Evolutionary conservation across 2,113 vertebrate species (phyloP).

Genomic region (Circaetus cinerascens): DNA sequence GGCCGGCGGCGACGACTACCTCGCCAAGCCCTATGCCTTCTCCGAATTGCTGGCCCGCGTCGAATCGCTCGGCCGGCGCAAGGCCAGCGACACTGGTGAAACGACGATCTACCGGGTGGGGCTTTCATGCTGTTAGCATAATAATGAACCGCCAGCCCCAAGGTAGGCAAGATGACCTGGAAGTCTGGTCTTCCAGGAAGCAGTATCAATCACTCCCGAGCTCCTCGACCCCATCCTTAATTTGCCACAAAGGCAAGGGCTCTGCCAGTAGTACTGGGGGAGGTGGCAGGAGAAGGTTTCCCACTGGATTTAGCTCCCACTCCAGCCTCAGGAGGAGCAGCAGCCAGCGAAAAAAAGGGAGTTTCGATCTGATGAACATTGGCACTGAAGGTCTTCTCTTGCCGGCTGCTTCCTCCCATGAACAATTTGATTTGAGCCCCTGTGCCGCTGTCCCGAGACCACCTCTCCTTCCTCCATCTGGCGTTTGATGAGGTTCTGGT

Average conservation of each 20-base stretch:
- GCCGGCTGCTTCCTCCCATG: background rate
- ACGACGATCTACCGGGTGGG: too few relatives aligned
- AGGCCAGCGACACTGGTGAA: too few relatives aligned
- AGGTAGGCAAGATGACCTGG: background rate
- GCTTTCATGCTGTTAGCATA: background rate
- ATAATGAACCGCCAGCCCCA: background rate
- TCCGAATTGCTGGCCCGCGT: too few relatives aligned
- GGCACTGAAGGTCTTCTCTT: background rate
- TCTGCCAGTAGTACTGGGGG: background rate
- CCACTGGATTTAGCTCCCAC: background rate
- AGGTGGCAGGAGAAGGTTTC: background rate
- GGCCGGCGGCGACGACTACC: too few relatives aligned
- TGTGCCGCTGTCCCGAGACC: background rate
- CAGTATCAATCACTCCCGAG: background rate
- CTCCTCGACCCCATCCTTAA: background rate
- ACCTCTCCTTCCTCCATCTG: background rate
- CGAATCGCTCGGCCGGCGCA: too few relatives aligned
- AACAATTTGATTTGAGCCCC: background rate
- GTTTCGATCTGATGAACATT: rapidly evolving
- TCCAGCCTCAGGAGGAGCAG: background rate
- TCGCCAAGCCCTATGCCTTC: too few relatives aligned
- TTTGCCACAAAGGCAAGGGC: background rate
- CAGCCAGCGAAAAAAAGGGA: background rate
- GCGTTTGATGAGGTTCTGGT: background rate
- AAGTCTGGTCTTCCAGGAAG: background rate